phyloP scores from a whole-genome alignment of 2,113 vertebrate genomes.

The Hydrolagus affinis region DNA sequence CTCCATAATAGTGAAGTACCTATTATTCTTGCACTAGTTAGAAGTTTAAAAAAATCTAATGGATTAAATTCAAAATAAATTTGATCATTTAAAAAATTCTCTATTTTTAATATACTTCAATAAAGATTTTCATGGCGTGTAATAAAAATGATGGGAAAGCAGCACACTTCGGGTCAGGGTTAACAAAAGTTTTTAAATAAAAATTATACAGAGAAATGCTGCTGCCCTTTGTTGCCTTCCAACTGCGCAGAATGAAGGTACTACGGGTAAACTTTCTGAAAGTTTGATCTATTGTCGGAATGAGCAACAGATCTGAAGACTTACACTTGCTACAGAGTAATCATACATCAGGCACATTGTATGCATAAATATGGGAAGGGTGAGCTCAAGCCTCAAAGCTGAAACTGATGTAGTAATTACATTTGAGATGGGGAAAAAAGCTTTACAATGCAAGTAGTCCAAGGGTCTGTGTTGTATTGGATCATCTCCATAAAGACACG shows the following conservation, averaged over 20 bases:
- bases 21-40: background rate
- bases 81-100: background rate
- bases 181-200: background rate
- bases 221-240: too few species aligned
- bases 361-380: background rate
- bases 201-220: background rate
- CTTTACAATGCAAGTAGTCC: background rate
- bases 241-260: background rate
- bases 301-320: background rate
- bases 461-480: too few species aligned
- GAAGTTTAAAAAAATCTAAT: background rate
- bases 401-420: background rate
- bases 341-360: background rate
- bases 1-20: background rate
- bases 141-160: too few species aligned
- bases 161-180: background rate
- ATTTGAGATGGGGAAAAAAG: background rate
- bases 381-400: background rate
- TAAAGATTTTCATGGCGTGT: background rate
- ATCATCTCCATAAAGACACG: background rate
- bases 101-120: constrained; percentile 14
- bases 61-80: background rate
- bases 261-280: background rate
- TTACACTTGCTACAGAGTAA: background rate
- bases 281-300: background rate